Base-by-base conservation (phyloP, 2,888 invertebrate genomes). In the Scrobipalpa costella region DNA sequence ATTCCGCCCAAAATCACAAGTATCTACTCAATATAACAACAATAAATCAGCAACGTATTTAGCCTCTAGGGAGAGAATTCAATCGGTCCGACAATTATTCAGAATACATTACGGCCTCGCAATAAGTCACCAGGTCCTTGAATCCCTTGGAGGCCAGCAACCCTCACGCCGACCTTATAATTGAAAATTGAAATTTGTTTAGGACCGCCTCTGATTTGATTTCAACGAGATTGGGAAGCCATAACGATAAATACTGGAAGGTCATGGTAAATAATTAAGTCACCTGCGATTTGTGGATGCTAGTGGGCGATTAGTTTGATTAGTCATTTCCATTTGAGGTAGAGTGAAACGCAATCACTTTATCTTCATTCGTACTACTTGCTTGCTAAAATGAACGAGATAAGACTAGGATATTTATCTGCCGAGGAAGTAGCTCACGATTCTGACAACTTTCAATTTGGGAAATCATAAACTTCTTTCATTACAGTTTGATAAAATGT, bases 161-260 rank as follows among this genome's bases (percentile, higher is more conserved):
- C 58, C 38, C 13, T 71, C 78, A 80, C 80, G 82, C 78, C 80
- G 79, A 77, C 76, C 81, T 55, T 55, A 86, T 89, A 90, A 90
- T 90, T 90, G 90, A 87, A 88, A 89, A 90, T 90, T 88, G 87
- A 89, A 90, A 91, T 90, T 91, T 90, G 88, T 90, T 89, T 89
- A 90, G 90, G 89, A 85, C 82, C 79, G 79, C 78, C 78, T 71
- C 81, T 90, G 88, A 90, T 88, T 90, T 81, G 84, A 90, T 90
- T 88, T 83, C 76, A 81, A 80, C 78, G 80, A 83, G 85, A 85
- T 88, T 84, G 75, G 77, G 73, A 73, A 74, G 79, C 79, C 83
- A 87, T 87, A 86, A 85, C 83, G 85, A 85, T 87, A 88, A 87
- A 89, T 86, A 85, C 79, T 78, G 77, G 76, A 76, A 83, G 79